A percentile compares a stretch with the other conserved stretches of the same genome.
Evolutionary conservation across 1,140 invertebrate genomes (phyloP).

Genomic region (Lasaia peninsularis): DNA sequence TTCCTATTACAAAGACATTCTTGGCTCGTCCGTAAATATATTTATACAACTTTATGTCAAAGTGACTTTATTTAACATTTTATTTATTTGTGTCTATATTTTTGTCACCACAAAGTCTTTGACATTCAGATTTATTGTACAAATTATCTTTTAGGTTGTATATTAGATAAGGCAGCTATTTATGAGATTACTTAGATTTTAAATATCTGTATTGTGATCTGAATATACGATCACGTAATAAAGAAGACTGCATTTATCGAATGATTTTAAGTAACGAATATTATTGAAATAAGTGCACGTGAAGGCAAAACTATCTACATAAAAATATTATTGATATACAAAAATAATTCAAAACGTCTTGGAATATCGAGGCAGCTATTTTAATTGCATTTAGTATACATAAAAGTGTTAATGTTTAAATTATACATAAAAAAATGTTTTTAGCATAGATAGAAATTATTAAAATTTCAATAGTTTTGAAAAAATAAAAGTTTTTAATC

Average conservation of each 20-base stretch:
- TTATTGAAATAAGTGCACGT: conserved; percentile 2
- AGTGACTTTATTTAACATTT: conserved; percentile 70
- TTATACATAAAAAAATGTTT: too few relatives aligned
- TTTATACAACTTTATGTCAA: conserved; percentile 57
- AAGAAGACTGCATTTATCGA: conserved; percentile 71
- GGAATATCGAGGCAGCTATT: too few relatives aligned
- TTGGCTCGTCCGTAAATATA: conserved; percentile 38
- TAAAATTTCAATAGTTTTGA: too few relatives aligned
- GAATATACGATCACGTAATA: conserved; percentile 50
- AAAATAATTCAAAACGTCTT: too few relatives aligned
- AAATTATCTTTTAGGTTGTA: conserved; percentile 69
- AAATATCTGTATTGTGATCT: conserved; percentile 65
- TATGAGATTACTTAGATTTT: conserved; percentile 73
- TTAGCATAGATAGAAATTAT: too few relatives aligned
- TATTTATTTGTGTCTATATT: conserved; percentile 68
- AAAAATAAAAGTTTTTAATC: too few relatives aligned
- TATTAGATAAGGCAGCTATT: conserved; percentile 66
- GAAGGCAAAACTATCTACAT: background rate
- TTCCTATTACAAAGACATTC: conserved; percentile 69
- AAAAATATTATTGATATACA: too few relatives aligned
- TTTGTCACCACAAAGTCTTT: conserved; percentile 47
- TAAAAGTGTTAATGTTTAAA: too few relatives aligned
- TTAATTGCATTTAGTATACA: too few relatives aligned
- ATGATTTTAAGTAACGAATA: conserved; percentile 25
- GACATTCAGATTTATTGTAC: conserved; percentile 68